Evolutionary conservation across 2,113 vertebrate species (phyloP), one percentile per base, ranked within the genome.

Genomic region (Lipophrys pholis): DNA sequence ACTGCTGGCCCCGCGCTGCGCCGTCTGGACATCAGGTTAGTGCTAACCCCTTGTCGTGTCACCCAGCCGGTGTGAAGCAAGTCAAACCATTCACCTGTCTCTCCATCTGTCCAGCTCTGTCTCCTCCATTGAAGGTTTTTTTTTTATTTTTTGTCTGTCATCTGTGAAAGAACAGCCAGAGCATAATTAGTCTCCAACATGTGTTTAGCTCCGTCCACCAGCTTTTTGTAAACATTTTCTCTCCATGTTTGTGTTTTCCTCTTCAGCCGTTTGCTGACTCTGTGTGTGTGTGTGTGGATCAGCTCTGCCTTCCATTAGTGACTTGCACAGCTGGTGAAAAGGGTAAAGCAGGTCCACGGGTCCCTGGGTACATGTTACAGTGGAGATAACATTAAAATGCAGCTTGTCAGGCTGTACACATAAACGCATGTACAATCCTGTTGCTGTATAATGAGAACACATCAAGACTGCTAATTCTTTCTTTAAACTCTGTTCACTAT

Each of bases 11-110:
- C 95, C 0, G 91, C 95, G 94, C 93, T 97, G 51, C 77, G 87
- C 0, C 90, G 87, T 90, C 94, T 97, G 58, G 89, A 95, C 65
- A 94, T 97, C 93, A 95, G 95, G 96, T 97, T 35, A 80, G 95
- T 93, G 48, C 39, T 11, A 42, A 46, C 53, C 3, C 55, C 54
- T 60, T 7, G 9, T 46, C 0, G 14, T 12, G 7, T 3, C 17
- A 42, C 42, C 16, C 21, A 40, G 40, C n/a, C 41, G 14, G 42
- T 8, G 16, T n/a, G 55, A 46, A 65, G 41, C 36, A n/a, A 55
- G 59, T 55, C 65, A 17, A 14, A 67, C 45, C 12, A 17, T 51
- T 56, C 4, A 0, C 5, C 60, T 43, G 12, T 30, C 17, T 62
- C n/a, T 65, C 55, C 12, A 43, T 35, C 64, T 45, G 48, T 64